Evolutionary conservation across 2,888 invertebrate species (phyloP), one percentile per base, ranked within the genome.

Genomic region (Nudaria mundana): DNA sequence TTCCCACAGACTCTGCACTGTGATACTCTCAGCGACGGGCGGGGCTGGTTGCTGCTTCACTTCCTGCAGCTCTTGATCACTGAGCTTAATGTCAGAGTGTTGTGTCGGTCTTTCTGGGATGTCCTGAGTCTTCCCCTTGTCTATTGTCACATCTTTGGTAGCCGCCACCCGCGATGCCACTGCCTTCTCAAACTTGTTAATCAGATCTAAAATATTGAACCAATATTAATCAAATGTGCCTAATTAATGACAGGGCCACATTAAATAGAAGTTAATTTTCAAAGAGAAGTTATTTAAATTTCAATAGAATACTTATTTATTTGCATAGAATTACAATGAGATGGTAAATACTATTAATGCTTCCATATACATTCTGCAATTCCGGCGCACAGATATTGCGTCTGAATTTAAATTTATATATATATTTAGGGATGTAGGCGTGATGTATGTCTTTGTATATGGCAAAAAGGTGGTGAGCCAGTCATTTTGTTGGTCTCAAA

Each of bases 1-100:
- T 44, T 81, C 80, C 66, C 81, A 70, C 10, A 88, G 52, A 5
- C 82, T 71, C 25, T 81, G 78, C 5, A 84, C 63, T 0, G 80
- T 80, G 3, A 33, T 3, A n/a, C 82, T 76, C 48, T 81, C 82
- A 2, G 81, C 62, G 0, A 71, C 55, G 1, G 76, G 52, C 0
- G 62, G n/a, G n/a, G 11, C 14, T 10, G 37, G 30, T 8, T 37
- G 34, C 8, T 37, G 33, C 20, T 24, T 29, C 1, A 11, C 32
- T 2, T 33, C 37, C 11, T 18, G 22, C 2, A 8, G n/a, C 6
- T 37, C 29, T 11, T 13, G 33, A 8, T 37, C 13, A 5, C 4
- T 22, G n/a, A 15, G 14, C 12, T 33, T 28, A 11, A 8, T 30
- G 5, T 44, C 40, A 4, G 69, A 48, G n/a, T 66, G 59, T 28